Percentiles rank a stretch among this genome's conserved stretches.
Conservation (phyloP, 2,113 vertebrate genomes). For the Leiothrix lutea region DNA sequence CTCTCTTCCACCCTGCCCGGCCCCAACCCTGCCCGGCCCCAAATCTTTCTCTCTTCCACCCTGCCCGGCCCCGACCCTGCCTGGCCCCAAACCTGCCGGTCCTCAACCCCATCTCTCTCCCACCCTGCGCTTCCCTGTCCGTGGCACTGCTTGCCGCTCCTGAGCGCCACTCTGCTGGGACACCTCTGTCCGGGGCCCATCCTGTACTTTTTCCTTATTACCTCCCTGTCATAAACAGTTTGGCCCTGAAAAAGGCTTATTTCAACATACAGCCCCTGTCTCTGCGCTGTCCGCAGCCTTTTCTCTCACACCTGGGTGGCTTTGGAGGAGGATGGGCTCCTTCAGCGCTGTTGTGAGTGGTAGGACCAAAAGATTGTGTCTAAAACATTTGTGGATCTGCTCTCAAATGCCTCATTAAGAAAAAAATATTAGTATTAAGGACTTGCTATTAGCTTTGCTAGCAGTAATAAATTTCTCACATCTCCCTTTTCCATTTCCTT, state of each 20-base stretch:
- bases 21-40: accelerated
- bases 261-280: neutral
- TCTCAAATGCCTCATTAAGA: neutral
- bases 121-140: accelerated
- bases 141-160: accelerated
- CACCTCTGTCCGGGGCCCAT: accelerated
- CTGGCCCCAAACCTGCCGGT: accelerated
- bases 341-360: accelerated
- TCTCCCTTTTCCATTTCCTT: neutral
- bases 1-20: accelerated
- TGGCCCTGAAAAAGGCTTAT: neutral
- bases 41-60: accelerated
- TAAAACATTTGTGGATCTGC: neutral
- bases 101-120: neutral
- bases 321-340: neutral
- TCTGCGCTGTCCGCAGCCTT: accelerated
- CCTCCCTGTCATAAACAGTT: neutral
- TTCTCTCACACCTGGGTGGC: neutral
- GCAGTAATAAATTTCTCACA: neutral
- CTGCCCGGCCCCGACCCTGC: accelerated
- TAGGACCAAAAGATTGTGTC: neutral
- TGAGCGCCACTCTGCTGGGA: accelerated
- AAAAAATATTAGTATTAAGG: neutral
- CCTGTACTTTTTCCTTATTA: neutral
- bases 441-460: neutral